Percentiles rank a stretch among this genome's conserved stretches.
These are phyloP conservation scores for Chloebia gouldiae DNA, from an alignment of 2,113 vertebrate species.

Conservation along the genomic window DNA sequence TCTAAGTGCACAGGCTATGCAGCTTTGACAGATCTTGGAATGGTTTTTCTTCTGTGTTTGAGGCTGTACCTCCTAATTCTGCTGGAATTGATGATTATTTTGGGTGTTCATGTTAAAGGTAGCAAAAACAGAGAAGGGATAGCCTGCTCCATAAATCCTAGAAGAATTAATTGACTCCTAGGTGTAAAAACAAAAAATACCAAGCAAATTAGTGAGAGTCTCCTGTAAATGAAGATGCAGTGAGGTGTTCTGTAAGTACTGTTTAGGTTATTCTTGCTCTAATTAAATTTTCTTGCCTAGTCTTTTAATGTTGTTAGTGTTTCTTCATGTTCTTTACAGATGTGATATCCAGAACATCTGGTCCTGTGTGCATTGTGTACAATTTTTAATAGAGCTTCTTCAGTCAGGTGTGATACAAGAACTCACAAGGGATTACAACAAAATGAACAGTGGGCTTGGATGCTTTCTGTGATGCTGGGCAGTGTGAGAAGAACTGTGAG, in stretches of 20 bases:
- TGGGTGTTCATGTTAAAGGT: background rate
- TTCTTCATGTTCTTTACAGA: background rate
- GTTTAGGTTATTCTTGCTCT: background rate
- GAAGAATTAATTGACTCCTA: background rate
- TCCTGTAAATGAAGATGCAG: background rate
- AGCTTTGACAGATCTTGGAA: background rate
- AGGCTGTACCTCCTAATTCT: background rate
- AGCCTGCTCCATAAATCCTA: background rate
- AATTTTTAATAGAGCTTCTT: background rate
- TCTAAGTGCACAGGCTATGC: background rate
- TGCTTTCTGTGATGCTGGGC: background rate
- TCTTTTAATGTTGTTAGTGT: background rate
- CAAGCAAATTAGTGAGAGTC: background rate
- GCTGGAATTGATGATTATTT: background rate
- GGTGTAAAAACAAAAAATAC: background rate
- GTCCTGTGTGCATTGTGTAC: background rate
- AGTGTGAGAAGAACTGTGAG: background rate
- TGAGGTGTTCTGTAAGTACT: background rate
- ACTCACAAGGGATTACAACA: background rate
- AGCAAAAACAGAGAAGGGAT: background rate
- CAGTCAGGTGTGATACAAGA: background rate
- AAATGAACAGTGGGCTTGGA: background rate
- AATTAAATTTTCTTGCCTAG: background rate
- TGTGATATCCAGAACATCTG: background rate
- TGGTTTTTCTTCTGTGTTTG: background rate